These are phyloP conservation scores for Drosophila jambulina DNA, from an alignment of 1,140 invertebrate genomes.

Conservation along the genomic window DNA sequence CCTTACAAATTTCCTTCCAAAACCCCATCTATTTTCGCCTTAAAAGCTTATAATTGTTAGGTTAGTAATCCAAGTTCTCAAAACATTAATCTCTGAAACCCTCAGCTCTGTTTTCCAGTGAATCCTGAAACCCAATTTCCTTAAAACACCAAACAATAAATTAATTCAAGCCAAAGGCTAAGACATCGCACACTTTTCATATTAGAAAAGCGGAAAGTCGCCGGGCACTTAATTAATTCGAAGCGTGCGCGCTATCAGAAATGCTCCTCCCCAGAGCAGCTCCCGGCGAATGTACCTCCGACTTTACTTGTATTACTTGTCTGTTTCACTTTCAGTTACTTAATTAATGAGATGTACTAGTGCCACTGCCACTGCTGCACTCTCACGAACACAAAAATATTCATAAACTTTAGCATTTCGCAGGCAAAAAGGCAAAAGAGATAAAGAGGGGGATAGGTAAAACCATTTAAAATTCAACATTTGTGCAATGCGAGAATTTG, in stretches of 20 bases:
- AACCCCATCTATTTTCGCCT: not conserved
- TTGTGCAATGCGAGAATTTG: slow-evolving; percentile 24
- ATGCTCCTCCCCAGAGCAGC: slow-evolving; percentile 25
- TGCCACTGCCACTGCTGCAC: slow-evolving; percentile 5
- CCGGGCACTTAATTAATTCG: slow-evolving; percentile 71
- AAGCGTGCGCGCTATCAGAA: slow-evolving; percentile 61
- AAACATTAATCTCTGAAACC: slow-evolving; percentile 20
- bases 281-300: slow-evolving; percentile 48
- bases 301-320: slow-evolving; percentile 27
- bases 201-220: slow-evolving; percentile 37
- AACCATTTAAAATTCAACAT: slow-evolving; percentile 21
- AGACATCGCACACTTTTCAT: slow-evolving; percentile 36
- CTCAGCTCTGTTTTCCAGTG: not conserved
- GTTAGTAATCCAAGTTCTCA: not conserved
- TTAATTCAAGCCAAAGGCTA: slow-evolving; percentile 48
- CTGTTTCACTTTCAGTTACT: slow-evolving; percentile 47
- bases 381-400: slow-evolving; percentile 9
- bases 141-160: slow-evolving; percentile 46
- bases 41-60: slow-evolving; percentile 11
- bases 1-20: not conserved
- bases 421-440: not conserved
- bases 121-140: slow-evolving; percentile 10
- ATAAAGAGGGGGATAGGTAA: not conserved
- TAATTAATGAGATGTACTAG: slow-evolving; percentile 65
- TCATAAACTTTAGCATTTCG: slow-evolving; percentile 23